phyloP scores from a whole-genome alignment of 2,113 vertebrate genomes.

The Hippocampus abdominalis region DNA sequence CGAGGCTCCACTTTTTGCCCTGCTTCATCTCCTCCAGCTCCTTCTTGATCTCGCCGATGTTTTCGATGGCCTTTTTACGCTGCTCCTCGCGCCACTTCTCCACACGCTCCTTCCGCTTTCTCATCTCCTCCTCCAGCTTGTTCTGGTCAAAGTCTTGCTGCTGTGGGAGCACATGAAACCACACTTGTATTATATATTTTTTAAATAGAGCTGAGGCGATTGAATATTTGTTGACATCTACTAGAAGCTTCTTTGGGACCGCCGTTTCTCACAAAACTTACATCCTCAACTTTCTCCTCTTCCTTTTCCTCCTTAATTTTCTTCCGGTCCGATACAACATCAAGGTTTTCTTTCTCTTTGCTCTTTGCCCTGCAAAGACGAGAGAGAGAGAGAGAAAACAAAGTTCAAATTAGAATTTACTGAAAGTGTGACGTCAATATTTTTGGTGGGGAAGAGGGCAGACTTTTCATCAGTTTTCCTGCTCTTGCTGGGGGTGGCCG shows the following conservation, averaged over 20 bases:
- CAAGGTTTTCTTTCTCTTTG: constrained; percentile 85
- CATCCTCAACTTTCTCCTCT: constrained; percentile 92
- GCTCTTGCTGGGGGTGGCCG: constrained; percentile 82
- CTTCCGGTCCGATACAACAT: constrained; percentile 87
- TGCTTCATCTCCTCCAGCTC: constrained; percentile 98
- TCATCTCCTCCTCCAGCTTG: constrained; percentile 98
- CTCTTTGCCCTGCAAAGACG: constrained; percentile 74
- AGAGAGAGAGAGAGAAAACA: neutral
- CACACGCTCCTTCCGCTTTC: constrained; percentile 96
- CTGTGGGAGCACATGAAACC: neutral
- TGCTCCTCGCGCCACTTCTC: constrained; percentile 98
- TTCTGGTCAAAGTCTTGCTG: constrained; percentile 96
- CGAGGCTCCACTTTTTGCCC: constrained; percentile 97
- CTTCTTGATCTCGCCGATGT: constrained; percentile 94
- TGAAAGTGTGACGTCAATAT: too few species aligned
- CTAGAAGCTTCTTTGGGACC: neutral
- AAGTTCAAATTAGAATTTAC: neutral
- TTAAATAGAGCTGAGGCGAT: neutral
- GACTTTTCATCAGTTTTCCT: constrained; percentile 87
- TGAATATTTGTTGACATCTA: too few species aligned
- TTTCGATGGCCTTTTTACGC: constrained; percentile 95
- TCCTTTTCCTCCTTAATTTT: constrained; percentile 96
- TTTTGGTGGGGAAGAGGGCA: neutral
- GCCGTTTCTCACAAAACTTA: constrained; percentile 47
- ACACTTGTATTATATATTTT: too few species aligned